Evolutionary conservation across 2,888 invertebrate species (phyloP).

Genomic region (Cepaea hortensis): DNA sequence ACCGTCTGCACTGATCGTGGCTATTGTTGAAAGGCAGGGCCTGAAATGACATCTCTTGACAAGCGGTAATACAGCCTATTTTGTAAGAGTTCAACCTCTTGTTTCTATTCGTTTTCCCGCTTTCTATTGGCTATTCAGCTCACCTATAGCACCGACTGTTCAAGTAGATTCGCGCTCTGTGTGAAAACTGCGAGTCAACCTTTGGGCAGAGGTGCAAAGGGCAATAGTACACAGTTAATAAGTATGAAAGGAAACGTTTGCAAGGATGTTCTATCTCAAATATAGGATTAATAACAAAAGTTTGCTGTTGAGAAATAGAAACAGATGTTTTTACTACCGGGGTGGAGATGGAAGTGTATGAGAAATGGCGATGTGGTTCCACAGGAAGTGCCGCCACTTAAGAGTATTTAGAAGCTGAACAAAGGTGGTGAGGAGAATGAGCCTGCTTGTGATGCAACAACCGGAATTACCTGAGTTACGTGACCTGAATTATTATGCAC

Average conservation of each 20-base stretch:
- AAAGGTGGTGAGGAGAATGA: background rate
- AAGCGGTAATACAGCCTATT: constrained; percentile 32
- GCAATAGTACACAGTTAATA: background rate
- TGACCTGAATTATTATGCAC: background rate
- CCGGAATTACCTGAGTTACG: background rate
- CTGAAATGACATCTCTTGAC: constrained; percentile 37
- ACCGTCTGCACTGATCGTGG: constrained; percentile 15
- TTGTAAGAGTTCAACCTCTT: constrained; percentile 20
- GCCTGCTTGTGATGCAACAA: background rate
- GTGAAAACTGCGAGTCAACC: background rate
- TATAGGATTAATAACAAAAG: background rate
- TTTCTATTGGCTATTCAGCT: background rate
- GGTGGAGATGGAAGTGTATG: background rate
- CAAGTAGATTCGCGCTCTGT: background rate
- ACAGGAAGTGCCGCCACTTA: background rate
- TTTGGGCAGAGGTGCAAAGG: background rate
- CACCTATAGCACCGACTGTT: background rate
- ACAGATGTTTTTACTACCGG: background rate
- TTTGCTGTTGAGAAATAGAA: background rate
- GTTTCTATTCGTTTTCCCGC: background rate
- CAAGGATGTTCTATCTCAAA: background rate
- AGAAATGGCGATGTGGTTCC: background rate
- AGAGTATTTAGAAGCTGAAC: background rate
- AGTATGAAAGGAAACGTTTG: background rate
- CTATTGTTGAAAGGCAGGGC: constrained; percentile 21